Base-by-base conservation (phyloP, 1,140 invertebrate species). In the Pachypeltis micranthus region DNA sequence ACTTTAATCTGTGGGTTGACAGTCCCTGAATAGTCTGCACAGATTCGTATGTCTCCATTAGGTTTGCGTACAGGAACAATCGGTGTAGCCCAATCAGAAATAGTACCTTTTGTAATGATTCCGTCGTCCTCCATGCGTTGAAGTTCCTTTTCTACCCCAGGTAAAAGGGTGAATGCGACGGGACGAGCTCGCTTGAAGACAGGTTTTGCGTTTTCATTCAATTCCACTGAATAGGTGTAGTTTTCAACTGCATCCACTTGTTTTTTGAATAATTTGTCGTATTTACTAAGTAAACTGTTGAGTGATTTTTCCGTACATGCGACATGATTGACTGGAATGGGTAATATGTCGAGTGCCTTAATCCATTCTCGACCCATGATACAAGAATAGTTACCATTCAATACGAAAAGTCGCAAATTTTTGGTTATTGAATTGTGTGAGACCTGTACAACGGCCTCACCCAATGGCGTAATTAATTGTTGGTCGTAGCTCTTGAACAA, bases 51-150 rank as follows among this genome's bases (percentile, higher is more conserved):
- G 19, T 68, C 65, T 10, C 74, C 75, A 66, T 80, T 69, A 0
- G 70, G 56, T 63, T 81, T 81, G 21, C 70, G 29, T 0, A 80
- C 74, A 1, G 74, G 68, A 0, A 81, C 78, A 4, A 81, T 67
- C 0, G 77, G 78, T 2, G 78, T 74, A 3, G 74, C 77, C 78
- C 77, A 81, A 44, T 77, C 72, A n/a, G 71, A 73, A 63, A 66
- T 64, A 54, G 73, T 69, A 19, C 77, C 72, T 57, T 68, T 67
- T 57, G 67, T 54, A 19, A 77, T 72, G 21, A 76, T 70, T 29
- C 74, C 73, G 59, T 68, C 59, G 4, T 63, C 39, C 28, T 70
- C 72, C 44, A 77, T 61, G 27, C 67, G 65, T 7, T 72, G 66
- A 12, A 78, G 61, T 69, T 79, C 71, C 19, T 51, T 51, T 10